Conservation (phyloP, 2,797 vertebrate species). For the Catamblyrhynchus diadema region DNA sequence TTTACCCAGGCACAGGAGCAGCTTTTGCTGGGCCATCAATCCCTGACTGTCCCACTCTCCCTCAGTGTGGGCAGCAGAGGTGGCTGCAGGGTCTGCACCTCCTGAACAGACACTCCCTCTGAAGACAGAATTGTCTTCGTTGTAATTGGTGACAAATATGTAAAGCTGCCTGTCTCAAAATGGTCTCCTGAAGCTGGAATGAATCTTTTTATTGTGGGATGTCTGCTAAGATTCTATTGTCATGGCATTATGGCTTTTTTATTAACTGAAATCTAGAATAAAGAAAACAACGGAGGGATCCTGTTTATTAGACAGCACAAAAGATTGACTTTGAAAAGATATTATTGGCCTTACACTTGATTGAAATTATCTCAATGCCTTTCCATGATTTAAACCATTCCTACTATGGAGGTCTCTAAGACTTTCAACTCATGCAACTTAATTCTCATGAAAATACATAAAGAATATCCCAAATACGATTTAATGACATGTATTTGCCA, state of each 20-base stretch:
- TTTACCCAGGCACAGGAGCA: not conserved
- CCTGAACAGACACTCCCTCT: not conserved
- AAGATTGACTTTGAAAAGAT: not conserved
- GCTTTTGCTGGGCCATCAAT: not conserved
- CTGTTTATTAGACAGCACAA: not conserved
- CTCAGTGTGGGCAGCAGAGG: not conserved
- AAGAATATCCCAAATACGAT: not conserved
- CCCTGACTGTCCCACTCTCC: not conserved
- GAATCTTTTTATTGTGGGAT: not conserved
- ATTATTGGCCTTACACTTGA: not conserved
- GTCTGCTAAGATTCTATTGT: not conserved
- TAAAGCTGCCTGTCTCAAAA: not conserved
- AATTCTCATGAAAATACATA: not conserved
- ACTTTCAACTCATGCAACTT: not conserved
- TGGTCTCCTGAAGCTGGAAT: not conserved
- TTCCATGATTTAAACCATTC: not conserved
- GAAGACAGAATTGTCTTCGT: not conserved
- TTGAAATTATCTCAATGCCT: not conserved
- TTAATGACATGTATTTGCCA: not conserved
- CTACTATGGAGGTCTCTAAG: not conserved
- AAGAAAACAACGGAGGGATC: not conserved
- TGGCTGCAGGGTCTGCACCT: not conserved
- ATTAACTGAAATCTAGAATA: not conserved
- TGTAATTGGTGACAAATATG: not conserved
- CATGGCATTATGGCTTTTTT: not conserved